Conservation (phyloP, 1,140 invertebrate genomes). For the Drosophila pachea region DNA sequence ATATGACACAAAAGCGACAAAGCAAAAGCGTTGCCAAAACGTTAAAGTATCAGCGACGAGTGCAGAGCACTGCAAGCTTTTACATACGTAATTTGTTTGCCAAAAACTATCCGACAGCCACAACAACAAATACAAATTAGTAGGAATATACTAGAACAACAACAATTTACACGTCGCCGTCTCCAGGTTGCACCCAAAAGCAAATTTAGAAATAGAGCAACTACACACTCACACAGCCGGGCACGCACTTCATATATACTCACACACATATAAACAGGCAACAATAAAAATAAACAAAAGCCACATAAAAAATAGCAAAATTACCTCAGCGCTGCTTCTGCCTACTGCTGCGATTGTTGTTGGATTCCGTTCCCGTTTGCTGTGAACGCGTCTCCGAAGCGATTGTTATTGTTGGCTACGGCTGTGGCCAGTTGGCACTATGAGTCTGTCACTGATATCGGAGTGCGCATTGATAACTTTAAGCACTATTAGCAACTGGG, state of each 20-base stretch:
- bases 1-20: conserved; percentile 48
- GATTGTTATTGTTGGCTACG: conserved; percentile 67
- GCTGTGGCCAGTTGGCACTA: conserved; percentile 42
- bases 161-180: conserved; percentile 17
- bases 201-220: conserved; percentile 55
- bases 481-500: conserved; percentile 50
- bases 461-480: conserved; percentile 19
- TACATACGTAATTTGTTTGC: conserved; percentile 24
- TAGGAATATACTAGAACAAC: conserved; percentile 18
- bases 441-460: conserved; percentile 24
- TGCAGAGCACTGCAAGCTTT: conserved; percentile 24
- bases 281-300: conserved; percentile 69
- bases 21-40: conserved; percentile 37
- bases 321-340: conserved; percentile 64
- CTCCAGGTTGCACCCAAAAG: conserved; percentile 56
- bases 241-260: conserved; percentile 19
- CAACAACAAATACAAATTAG: conserved; percentile 23
- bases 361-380: conserved; percentile 43
- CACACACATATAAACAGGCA: conserved; percentile 31
- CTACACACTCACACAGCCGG: conserved; percentile 29
- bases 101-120: conserved; percentile 18
- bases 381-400: conserved; percentile 34
- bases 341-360: conserved; percentile 42
- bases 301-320: conserved; percentile 71
- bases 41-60: conserved; percentile 3